Evolutionary conservation across 2,888 invertebrate species (phyloP).

Genomic region (Trachelus troglodyta): DNA sequence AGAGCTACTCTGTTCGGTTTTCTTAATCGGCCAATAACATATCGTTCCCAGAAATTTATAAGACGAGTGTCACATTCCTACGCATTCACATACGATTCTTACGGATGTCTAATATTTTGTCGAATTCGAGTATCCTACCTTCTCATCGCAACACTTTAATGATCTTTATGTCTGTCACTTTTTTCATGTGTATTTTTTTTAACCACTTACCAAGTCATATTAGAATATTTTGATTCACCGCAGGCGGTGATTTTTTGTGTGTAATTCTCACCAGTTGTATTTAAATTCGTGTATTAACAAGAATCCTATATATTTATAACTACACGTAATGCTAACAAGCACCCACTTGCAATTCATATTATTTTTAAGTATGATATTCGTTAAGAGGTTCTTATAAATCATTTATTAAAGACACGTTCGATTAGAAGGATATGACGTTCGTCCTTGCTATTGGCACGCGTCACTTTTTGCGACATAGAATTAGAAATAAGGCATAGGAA

Average conservation of each 20-base stretch:
- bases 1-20: not conserved
- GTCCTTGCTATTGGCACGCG: no score
- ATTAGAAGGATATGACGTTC: no score
- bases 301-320: not conserved
- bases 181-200: not conserved
- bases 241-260: not conserved
- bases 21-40: not conserved
- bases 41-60: not conserved
- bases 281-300: not conserved
- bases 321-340: not conserved
- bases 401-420: no score
- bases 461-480: no score
- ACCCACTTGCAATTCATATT: not conserved
- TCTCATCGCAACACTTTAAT: not conserved
- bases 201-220: not conserved
- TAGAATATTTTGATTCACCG: not conserved
- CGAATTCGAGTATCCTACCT: not conserved
- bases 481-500: no score
- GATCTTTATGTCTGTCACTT: not conserved
- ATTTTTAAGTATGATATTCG: not conserved
- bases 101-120: not conserved
- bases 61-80: not conserved
- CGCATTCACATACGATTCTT: not conserved
- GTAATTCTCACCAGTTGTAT: not conserved
- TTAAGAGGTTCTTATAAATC: not conserved